Base-by-base conservation (phyloP, 2,888 invertebrate genomes). In the Clepsis dumicolana region DNA sequence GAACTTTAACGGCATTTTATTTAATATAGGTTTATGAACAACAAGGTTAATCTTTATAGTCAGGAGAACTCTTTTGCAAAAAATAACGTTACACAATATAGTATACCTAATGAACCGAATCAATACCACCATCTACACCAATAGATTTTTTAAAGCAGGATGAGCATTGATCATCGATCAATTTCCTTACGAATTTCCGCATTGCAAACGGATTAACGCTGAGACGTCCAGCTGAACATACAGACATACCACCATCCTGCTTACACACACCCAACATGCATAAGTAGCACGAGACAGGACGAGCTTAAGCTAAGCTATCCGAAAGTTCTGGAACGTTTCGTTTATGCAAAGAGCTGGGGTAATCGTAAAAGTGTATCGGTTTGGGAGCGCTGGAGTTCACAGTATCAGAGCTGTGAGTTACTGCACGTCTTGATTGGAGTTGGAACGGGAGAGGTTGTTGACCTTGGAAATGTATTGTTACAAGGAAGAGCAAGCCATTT, bases 101-200 rank as follows among this genome's bases (percentile, higher is more conserved):
- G 29, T 10, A 35, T 35, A 29, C 35, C 3, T 12, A 10, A 12
- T 3, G 10, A 35, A 14, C 12, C 3, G 3, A 44, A 14, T 18
- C 18, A 44, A 44, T 8, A 44, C 18, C 16, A n/a, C n/a, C n/a
- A n/a, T n/a, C n/a, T 18, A 44, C 3, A 18, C 44, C 18, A 16
- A 38, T 38, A 38, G 18, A 44, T 10, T 61, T 12, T n/a, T 29
- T 18, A n/a, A 61, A 48, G 25, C 29, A 61, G 41, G 21, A 38
- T 41, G 59, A 41, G n/a, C 44, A 48, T 29, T 14, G 48, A 60
- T 44, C 41, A 48, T 29, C 21, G 48, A 60, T 44, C 41, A 48
- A 61, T 48, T 61, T 59, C 59, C 59, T 59, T 44, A 7, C 59
- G 41, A 48, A 61, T 61, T 61, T 48, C 60, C 44, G 44, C 29